These are phyloP conservation scores for Albula glossodonta DNA, from an alignment of 2,113 vertebrate species.

Conservation along the genomic window DNA sequence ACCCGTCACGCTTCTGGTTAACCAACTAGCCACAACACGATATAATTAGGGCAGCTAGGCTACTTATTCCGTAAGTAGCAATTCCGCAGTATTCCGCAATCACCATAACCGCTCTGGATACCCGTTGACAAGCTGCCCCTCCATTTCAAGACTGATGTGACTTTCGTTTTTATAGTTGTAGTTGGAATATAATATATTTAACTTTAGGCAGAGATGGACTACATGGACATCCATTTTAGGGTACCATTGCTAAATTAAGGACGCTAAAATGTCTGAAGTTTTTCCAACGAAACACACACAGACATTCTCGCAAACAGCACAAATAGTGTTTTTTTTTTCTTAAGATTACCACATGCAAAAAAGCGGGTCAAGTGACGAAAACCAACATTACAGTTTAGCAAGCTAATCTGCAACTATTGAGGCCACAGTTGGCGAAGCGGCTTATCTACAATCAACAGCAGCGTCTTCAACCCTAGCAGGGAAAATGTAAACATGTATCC, in stretches of 20 bases:
- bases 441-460: constrained; percentile 3
- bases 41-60: neutral
- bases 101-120: too few relatives aligned
- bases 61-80: neutral
- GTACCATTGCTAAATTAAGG: neutral
- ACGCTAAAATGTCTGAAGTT: neutral
- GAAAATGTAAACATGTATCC: neutral
- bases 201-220: neutral
- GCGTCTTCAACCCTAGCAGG: neutral
- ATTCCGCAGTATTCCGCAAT: neutral
- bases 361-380: neutral
- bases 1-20: neutral
- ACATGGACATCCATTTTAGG: neutral
- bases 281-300: neutral
- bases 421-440: neutral
- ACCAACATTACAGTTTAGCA: neutral
- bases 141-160: too few relatives aligned
- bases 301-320: too few relatives aligned
- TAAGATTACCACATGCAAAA: neutral
- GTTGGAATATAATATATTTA: too few relatives aligned
- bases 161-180: too few relatives aligned
- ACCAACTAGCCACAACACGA: neutral
- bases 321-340: too few relatives aligned
- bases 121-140: too few relatives aligned
- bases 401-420: neutral